These are phyloP conservation scores for Phyllotreta cruciferae DNA, from an alignment of 2,888 invertebrate genomes.

Conservation along the genomic window DNA sequence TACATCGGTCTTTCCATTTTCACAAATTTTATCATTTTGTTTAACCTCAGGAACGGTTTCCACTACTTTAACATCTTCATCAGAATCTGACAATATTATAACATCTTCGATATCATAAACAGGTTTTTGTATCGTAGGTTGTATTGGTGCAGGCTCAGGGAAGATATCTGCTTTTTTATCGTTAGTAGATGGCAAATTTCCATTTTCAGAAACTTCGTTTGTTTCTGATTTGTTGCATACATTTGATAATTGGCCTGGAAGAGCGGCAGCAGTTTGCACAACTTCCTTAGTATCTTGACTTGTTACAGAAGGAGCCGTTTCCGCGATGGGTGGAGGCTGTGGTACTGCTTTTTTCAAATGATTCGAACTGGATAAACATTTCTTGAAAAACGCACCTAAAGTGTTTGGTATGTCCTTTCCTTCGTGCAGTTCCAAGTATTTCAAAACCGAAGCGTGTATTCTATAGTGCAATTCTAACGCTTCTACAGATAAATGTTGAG, in stretches of 20 bases:
- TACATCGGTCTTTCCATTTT: slow-evolving; percentile 25
- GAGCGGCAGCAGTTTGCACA: slow-evolving; percentile 36
- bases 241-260: slow-evolving; percentile 44
- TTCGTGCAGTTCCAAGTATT: slow-evolving; percentile 81
- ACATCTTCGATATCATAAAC: slow-evolving; percentile 39
- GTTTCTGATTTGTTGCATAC: too few relatives aligned
- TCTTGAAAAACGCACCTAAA: slow-evolving; percentile 67
- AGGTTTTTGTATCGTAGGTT: background rate
- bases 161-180: background rate
- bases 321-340: background rate
- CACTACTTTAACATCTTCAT: slow-evolving; percentile 42
- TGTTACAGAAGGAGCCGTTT: background rate
- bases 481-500: slow-evolving; percentile 85
- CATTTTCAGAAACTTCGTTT: too few relatives aligned
- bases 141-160: background rate
- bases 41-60: background rate
- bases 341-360: slow-evolving; percentile 35
- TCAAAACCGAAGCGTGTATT: slow-evolving; percentile 88
- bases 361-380: slow-evolving; percentile 58
- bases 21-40: slow-evolving; percentile 26
- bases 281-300: slow-evolving; percentile 29
- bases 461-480: slow-evolving; percentile 86
- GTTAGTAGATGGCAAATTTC: background rate
- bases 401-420: slow-evolving; percentile 70
- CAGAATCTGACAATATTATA: slow-evolving; percentile 48